A percentile compares a stretch with the other conserved stretches of the same genome.
Evolutionary conservation across 1,140 invertebrate genomes (phyloP).

Genomic region (Muscidifurax raptorellus): DNA sequence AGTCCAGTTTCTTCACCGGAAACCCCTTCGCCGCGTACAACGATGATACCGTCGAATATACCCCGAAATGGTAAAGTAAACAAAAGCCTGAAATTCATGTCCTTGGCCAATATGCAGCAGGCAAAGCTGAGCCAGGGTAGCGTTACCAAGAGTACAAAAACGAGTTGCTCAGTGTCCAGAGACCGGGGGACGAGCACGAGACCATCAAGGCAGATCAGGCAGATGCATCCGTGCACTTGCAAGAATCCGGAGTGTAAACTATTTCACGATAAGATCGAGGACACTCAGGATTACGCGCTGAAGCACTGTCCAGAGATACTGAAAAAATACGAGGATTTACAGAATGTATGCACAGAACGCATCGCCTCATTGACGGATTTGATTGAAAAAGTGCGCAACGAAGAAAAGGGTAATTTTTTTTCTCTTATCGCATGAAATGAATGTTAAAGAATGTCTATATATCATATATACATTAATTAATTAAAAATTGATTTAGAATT

Average conservation of each 20-base stretch:
- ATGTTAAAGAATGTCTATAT: background rate
- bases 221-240: conserved; percentile 57
- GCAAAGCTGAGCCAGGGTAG: background rate
- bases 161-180: background rate
- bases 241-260: conserved; percentile 65
- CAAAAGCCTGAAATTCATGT: conserved; percentile 56
- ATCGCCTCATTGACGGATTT: conserved; percentile 67
- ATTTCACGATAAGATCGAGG: conserved; percentile 57
- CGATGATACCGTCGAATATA: conserved; percentile 69
- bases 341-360: conserved; percentile 66
- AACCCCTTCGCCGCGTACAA: conserved; percentile 69
- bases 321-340: conserved; percentile 66
- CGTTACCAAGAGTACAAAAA: background rate
- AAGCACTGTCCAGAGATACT: conserved; percentile 64
- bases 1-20: conserved; percentile 72
- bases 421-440: background rate
- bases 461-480: background rate
- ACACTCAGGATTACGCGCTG: conserved; percentile 55
- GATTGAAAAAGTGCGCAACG: conserved; percentile 66
- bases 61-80: conserved; percentile 54
- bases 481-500: conserved; percentile 52
- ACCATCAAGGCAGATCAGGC: background rate
- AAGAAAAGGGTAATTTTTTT: conserved; percentile 63
- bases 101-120: conserved; percentile 42
- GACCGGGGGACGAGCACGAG: background rate